A percentile compares a stretch with the other conserved stretches of the same genome.
Conservation (phyloP, 2,797 vertebrate species). For the Enteromius mattozi region DNA sequence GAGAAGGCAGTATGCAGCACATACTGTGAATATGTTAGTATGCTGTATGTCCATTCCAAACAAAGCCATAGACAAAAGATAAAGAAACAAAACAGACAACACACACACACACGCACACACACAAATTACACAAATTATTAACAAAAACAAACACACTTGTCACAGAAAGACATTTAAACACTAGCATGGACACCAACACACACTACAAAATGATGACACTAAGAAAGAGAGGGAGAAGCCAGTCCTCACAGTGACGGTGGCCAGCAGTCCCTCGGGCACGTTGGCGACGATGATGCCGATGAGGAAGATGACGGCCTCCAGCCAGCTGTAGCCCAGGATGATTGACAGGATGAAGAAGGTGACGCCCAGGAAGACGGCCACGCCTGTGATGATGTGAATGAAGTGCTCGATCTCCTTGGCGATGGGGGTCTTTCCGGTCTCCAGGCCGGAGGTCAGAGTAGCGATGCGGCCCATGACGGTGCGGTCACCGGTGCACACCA, state of each 20-base stretch:
- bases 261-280: conserved; percentile 91
- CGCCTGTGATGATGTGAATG: conserved; percentile 93
- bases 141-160: neutral
- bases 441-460: conserved; percentile 89
- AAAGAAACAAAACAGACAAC: neutral
- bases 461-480: conserved; percentile 95
- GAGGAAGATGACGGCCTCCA: conserved; percentile 94
- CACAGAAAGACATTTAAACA: neutral
- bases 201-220: neutral
- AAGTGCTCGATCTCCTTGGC: conserved; percentile 94
- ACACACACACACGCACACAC: conserved; percentile 17
- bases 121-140: neutral
- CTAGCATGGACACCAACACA: neutral
- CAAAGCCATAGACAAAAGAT: neutral
- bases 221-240: neutral
- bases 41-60: conserved; percentile 18
- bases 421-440: conserved; percentile 92
- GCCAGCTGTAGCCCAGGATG: conserved; percentile 87
- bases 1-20: neutral
- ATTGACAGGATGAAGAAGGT: conserved; percentile 90
- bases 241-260: conserved; percentile 89
- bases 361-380: conserved; percentile 90
- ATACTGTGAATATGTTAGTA: neutral
- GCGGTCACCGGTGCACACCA: conserved; percentile 88
- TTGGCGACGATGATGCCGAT: conserved; percentile 95